These are phyloP conservation scores for Hydrolagus affinis DNA, from an alignment of 2,113 vertebrate species.

Conservation along the genomic window DNA sequence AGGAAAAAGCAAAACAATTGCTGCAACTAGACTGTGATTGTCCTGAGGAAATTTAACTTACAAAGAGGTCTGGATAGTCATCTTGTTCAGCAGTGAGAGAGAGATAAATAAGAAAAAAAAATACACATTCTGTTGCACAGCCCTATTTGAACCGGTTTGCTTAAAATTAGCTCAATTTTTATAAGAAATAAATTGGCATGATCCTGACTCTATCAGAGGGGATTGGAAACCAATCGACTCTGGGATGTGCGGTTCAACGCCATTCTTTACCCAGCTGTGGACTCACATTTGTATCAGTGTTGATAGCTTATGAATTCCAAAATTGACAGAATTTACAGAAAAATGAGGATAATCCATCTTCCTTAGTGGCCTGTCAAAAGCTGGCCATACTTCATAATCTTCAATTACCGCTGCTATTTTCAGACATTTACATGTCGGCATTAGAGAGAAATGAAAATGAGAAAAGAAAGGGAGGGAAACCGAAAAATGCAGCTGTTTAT, in stretches of 20 bases:
- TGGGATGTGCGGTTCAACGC: conserved; percentile 18
- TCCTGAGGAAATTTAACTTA: conserved; percentile 62
- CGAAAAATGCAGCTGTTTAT: conserved; percentile 65
- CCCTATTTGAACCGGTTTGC: conserved; percentile 48
- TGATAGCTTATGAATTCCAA: conserved; percentile 96
- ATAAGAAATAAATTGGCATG: conserved; percentile 18
- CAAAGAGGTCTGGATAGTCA: conserved; percentile 51
- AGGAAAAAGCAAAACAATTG: conserved; percentile 73
- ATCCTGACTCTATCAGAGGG: conserved; percentile 29
- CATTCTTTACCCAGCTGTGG: conserved; percentile 72
- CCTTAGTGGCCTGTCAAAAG: conserved; percentile 96
- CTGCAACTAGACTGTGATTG: conserved; percentile 65
- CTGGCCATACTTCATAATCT: conserved; percentile 99
- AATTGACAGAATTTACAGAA: conserved; percentile 99
- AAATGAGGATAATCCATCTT: conserved; percentile 99
- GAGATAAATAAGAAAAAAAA: conserved; percentile 58
- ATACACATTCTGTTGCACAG: conserved; percentile 56
- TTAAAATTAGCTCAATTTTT: conserved; percentile 27
- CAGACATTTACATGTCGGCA: conserved; percentile 79
- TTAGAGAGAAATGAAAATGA: conserved; percentile 85
- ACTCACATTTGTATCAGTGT: conserved; percentile 80
- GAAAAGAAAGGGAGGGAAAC: conserved; percentile 62
- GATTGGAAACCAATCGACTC: conserved; percentile 43
- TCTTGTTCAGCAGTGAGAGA: conserved; percentile 54
- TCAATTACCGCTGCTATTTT: conserved; percentile 93